Evolutionary conservation across 2,888 invertebrate species (phyloP).

Genomic region (Phengaris arion): DNA sequence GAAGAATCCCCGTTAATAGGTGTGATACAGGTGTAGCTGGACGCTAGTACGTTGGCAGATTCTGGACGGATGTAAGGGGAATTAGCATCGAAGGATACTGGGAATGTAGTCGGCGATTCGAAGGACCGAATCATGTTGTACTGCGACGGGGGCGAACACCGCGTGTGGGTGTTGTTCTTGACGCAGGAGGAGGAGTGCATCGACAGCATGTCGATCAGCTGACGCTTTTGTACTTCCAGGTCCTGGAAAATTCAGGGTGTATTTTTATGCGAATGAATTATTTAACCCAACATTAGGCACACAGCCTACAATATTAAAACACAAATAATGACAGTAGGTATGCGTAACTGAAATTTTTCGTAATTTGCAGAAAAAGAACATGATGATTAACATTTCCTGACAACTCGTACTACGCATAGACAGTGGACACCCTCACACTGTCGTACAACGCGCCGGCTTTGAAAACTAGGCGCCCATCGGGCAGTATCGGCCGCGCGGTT

Average conservation of each 20-base stretch:
- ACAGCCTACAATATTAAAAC: too few relatives aligned
- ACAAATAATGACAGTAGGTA: too few relatives aligned
- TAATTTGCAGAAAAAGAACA: too few relatives aligned
- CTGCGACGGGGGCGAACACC: slow-evolving; percentile 63
- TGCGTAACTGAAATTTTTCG: too few relatives aligned
- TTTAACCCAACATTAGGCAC: too few relatives aligned
- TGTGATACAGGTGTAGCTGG: slow-evolving; percentile 70
- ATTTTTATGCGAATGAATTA: too few relatives aligned
- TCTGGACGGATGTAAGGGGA: slow-evolving; percentile 76
- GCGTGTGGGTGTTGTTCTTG: slow-evolving; percentile 68
- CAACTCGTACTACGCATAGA: too few relatives aligned
- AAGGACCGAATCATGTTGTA: slow-evolving; percentile 70
- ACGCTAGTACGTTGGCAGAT: slow-evolving; percentile 74
- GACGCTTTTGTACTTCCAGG: slow-evolving; percentile 87
- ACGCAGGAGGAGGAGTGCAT: slow-evolving; percentile 86
- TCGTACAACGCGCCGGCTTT: too few relatives aligned
- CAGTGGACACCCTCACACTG: too few relatives aligned
- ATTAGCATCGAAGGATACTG: slow-evolving; percentile 64
- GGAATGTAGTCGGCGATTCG: slow-evolving; percentile 72
- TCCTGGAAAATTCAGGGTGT: slow-evolving; percentile 72
- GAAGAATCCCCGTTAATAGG: slow-evolving; percentile 65
- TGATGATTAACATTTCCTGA: too few relatives aligned
- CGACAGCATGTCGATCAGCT: slow-evolving; percentile 88
- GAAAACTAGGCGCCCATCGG: too few relatives aligned
- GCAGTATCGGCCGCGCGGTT: too few relatives aligned